phyloP scores from a whole-genome alignment of 2,888 invertebrate genomes.

The Pollenia angustigena region DNA sequence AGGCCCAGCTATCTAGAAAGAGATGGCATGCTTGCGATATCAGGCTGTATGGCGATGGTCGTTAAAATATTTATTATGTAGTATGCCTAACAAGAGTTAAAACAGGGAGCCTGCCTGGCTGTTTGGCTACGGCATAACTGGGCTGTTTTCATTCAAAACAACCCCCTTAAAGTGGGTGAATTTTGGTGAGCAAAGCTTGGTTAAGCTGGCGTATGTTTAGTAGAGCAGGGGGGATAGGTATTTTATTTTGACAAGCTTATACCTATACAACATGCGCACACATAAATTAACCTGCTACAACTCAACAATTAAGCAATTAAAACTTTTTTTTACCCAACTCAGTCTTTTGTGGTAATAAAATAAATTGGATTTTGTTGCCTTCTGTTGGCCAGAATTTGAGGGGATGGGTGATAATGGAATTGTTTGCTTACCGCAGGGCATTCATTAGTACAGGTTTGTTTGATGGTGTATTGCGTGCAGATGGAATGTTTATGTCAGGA shows the following conservation, averaged over 20 bases:
- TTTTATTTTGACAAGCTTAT: slow-evolving; percentile 19
- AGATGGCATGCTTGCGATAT: slow-evolving; percentile 48
- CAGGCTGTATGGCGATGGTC: slow-evolving; percentile 23
- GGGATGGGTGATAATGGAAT: slow-evolving; percentile 1
- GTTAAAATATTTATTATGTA: slow-evolving; percentile 49
- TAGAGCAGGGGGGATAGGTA: background rate
- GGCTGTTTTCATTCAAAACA: background rate
- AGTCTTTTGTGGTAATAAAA: slow-evolving; percentile 74
- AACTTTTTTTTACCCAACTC: slow-evolving; percentile 72
- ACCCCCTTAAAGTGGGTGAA: slow-evolving; percentile 4
- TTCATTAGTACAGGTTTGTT: slow-evolving; percentile 65
- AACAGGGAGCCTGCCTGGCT: background rate
- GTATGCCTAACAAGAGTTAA: slow-evolving; percentile 21
- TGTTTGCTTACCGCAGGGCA: slow-evolving; percentile 64
- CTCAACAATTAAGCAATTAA: slow-evolving; percentile 82
- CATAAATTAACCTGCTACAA: slow-evolving; percentile 76
- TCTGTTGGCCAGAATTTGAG: background rate
- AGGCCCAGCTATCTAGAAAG: slow-evolving; percentile 25
- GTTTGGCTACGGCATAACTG: background rate
- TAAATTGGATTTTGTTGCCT: slow-evolving; percentile 70
- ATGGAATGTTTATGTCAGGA: slow-evolving; percentile 79
- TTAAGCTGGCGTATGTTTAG: background rate
- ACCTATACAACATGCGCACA: slow-evolving; percentile 65
- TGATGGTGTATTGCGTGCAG: slow-evolving; percentile 69
- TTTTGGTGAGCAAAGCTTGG: no score